Conservation (phyloP, 2,797 vertebrate species). For the Melanotaenia nigrans region DNA sequence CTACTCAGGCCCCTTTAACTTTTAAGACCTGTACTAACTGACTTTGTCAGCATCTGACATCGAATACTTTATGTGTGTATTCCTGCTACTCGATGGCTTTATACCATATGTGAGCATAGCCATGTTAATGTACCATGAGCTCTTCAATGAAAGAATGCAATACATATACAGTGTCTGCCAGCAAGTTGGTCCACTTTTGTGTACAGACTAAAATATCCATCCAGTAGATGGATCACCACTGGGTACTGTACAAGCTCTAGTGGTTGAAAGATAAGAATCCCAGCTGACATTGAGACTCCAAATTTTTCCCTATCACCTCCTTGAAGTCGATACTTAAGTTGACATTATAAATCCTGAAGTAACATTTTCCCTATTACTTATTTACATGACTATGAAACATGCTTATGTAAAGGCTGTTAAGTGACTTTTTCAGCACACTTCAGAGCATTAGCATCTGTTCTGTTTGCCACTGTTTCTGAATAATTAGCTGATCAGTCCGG, state of each 20-base stretch:
- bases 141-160: not conserved
- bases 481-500: not conserved
- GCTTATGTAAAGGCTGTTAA: not conserved
- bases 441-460: not conserved
- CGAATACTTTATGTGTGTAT: not conserved
- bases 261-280: conserved; percentile 4
- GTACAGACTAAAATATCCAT: conserved; percentile 2
- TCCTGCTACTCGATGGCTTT: not conserved
- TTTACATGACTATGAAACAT: not conserved
- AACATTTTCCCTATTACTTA: not conserved
- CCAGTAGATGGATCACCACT: not conserved
- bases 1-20: not conserved
- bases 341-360: not conserved
- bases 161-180: not conserved
- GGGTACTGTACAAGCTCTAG: conserved; percentile 4
- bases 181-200: conserved; percentile 1
- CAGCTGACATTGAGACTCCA: not conserved
- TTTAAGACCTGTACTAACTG: conserved; percentile 6
- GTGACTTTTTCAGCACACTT: not conserved
- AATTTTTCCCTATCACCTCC: conserved; percentile 2
- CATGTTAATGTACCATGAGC: not conserved
- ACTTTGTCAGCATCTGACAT: conserved; percentile 6
- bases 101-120: not conserved
- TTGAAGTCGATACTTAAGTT: conserved; percentile 4
- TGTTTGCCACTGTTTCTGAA: not conserved